phyloP scores from a whole-genome alignment of 1,140 invertebrate species.

The Conus ventricosus region DNA sequence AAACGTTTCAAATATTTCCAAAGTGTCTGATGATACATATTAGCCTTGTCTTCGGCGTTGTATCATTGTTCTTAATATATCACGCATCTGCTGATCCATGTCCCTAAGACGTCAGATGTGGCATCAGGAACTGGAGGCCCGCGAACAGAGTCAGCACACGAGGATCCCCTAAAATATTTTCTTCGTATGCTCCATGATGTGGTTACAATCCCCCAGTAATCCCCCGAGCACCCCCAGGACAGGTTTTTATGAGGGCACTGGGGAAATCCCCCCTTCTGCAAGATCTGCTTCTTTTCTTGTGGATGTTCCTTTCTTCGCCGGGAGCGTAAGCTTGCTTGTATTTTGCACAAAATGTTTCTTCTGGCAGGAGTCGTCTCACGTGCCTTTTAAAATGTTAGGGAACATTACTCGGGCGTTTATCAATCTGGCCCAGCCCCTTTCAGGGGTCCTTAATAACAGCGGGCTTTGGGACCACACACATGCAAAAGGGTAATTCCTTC shows the following conservation, averaged over 20 bases:
- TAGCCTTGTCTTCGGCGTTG: background rate
- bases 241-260: background rate
- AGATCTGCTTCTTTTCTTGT: slow-evolving; percentile 1
- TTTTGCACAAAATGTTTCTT: background rate
- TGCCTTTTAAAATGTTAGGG: background rate
- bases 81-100: no score
- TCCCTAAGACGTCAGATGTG: no score
- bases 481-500: background rate
- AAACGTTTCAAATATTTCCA: no score
- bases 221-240: background rate
- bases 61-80: no score
- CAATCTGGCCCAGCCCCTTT: background rate
- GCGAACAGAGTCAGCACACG: no score
- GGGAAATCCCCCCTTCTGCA: slow-evolving; percentile 27
- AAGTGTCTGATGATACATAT: no score
- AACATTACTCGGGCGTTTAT: background rate
- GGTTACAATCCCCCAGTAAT: no score
- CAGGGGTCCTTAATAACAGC: no score
- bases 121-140: no score
- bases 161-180: slow-evolving; percentile 13
- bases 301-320: background rate
- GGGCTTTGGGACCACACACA: background rate
- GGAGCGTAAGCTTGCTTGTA: background rate
- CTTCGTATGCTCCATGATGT: slow-evolving; percentile 24
- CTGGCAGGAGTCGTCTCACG: background rate